Percentiles rank a stretch among this genome's conserved stretches.
These are phyloP conservation scores for Vesta saturnalis DNA, from an alignment of 2,888 invertebrate genomes.

Conservation along the genomic window DNA sequence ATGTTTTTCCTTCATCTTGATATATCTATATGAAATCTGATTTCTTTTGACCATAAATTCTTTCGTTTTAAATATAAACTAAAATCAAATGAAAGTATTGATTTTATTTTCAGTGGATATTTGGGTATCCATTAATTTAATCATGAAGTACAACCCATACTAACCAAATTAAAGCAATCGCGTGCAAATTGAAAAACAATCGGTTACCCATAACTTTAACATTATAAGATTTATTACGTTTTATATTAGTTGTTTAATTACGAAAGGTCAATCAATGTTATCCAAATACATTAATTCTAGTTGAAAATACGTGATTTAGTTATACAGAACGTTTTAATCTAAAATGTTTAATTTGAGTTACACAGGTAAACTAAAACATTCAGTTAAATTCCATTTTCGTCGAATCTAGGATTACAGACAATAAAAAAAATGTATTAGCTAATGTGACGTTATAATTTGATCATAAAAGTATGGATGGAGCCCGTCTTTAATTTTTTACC, in stretches of 20 bases:
- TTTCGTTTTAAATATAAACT: neutral
- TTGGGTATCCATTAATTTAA: neutral
- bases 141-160: neutral
- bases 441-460: too few species aligned
- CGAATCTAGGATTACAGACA: too few species aligned
- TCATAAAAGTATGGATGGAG: too few species aligned
- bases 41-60: neutral
- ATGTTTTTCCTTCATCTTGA: neutral
- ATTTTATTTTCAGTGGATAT: neutral
- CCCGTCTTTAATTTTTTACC: too few species aligned
- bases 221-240: too few species aligned
- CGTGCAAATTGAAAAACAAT: conserved; percentile 1
- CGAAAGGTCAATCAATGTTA: neutral
- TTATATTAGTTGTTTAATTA: neutral
- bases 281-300: too few species aligned
- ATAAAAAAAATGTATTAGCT: too few species aligned
- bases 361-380: too few species aligned
- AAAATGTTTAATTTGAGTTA: too few species aligned
- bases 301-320: too few species aligned
- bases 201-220: neutral
- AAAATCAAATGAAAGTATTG: neutral
- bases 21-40: neutral
- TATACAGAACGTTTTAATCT: too few species aligned
- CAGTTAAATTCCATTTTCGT: too few species aligned
- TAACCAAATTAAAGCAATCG: neutral